Conservation (phyloP, 1,140 invertebrate genomes). For the Episyrphus balteatus region DNA sequence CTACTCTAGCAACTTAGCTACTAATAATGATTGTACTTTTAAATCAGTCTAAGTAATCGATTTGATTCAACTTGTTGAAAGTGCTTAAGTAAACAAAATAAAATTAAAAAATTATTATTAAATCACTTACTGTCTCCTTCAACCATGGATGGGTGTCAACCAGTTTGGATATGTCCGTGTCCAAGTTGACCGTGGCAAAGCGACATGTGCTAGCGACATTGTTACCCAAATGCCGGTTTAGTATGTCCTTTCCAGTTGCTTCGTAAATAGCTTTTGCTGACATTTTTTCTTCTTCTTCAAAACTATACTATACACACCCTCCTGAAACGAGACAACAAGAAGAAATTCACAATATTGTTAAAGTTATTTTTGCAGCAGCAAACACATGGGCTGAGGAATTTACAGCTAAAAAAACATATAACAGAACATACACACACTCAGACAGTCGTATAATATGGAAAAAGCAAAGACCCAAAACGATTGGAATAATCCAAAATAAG, state of each 20-base stretch:
- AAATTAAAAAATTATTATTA: neutral
- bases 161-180: conserved; percentile 71
- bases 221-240: conserved; percentile 72
- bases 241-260: conserved; percentile 87
- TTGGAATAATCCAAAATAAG: too few relatives aligned
- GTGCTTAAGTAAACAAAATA: neutral
- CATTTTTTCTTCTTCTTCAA: conserved; percentile 50
- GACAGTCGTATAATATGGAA: too few relatives aligned
- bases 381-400: too few relatives aligned
- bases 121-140: conserved; percentile 48
- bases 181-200: conserved; percentile 69
- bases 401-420: too few relatives aligned
- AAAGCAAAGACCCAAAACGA: too few relatives aligned
- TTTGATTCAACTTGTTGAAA: too few relatives aligned
- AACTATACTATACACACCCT: neutral
- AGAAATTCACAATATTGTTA: neutral
- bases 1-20: too few relatives aligned
- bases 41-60: too few relatives aligned
- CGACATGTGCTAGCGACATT: conserved; percentile 63
- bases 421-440: too few relatives aligned
- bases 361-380: too few relatives aligned
- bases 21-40: too few relatives aligned
- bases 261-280: conserved; percentile 97
- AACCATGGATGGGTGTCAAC: conserved; percentile 79
- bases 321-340: neutral